Conservation (phyloP, 2,888 invertebrate genomes). For the Hirtodrosophila alboralis region DNA sequence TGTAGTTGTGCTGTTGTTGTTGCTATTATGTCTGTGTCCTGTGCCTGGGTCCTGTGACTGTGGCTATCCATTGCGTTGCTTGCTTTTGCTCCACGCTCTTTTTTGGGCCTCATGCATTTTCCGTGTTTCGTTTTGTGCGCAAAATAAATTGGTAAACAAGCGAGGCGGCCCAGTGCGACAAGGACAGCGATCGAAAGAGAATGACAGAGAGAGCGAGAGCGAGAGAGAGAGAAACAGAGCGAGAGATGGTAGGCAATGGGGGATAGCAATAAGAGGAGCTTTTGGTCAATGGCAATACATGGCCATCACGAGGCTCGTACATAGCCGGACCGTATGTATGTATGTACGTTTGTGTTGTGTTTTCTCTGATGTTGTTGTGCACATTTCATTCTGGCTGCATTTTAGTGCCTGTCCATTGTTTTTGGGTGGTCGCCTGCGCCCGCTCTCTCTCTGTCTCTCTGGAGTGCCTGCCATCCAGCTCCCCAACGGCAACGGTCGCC, state of each 20-base stretch:
- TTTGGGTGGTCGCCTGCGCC: conserved; percentile 32
- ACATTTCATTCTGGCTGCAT: conserved; percentile 62
- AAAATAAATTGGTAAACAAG: conserved; percentile 80
- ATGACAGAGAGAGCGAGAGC: conserved; percentile 8
- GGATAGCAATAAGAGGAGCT: conserved; percentile 31
- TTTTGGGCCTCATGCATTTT: conserved; percentile 74
- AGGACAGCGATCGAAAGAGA: conserved; percentile 20
- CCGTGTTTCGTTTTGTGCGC: conserved; percentile 80
- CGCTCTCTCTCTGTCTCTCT: conserved; percentile 25
- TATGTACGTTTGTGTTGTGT: conserved; percentile 20
- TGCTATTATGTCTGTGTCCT: conserved; percentile 20
- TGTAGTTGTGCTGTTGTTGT: conserved; percentile 10
- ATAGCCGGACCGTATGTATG: conserved; percentile 39
- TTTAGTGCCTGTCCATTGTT: conserved; percentile 68
- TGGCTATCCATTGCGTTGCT: conserved; percentile 44
- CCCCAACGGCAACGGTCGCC: conserved; percentile 10
- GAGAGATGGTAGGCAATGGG: no score
- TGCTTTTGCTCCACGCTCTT: conserved; percentile 35
- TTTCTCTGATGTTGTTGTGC: conserved; percentile 30
- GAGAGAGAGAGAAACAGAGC: conserved; percentile 10
- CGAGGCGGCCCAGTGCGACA: conserved; percentile 52
- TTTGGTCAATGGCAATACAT: conserved; percentile 74
- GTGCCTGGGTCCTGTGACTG: conserved; percentile 23
- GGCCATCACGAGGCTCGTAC: conserved; percentile 62
- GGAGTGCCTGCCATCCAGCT: conserved; percentile 19